Conservation (phyloP, 2,113 vertebrate species). For the Calidris pugnax region DNA sequence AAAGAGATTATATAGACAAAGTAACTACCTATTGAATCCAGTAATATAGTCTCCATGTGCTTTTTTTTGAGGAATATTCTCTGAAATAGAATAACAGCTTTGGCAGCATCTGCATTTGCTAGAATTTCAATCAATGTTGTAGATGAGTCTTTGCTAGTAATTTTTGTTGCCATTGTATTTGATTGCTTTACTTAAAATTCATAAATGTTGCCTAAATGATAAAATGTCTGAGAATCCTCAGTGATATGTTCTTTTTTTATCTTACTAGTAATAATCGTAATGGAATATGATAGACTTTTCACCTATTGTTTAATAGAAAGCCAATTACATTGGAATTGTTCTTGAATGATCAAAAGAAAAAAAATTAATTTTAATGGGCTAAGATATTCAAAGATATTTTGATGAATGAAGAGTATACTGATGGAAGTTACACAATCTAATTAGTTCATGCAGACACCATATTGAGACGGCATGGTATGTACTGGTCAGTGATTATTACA, state of each 20-base stretch:
- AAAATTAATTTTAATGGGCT: background rate
- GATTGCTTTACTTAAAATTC: slow-evolving; percentile 33
- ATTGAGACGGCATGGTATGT: background rate
- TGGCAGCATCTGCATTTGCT: slow-evolving; percentile 46
- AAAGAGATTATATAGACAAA: background rate
- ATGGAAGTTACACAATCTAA: background rate
- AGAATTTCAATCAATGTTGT: slow-evolving; percentile 42
- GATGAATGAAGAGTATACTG: background rate
- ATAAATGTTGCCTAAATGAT: background rate
- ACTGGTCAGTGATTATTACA: background rate
- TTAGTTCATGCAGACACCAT: background rate
- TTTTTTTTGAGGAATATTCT: background rate
- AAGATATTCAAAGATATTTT: background rate
- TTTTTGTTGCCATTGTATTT: slow-evolving; percentile 48
- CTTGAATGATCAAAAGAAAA: background rate
- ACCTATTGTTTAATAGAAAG: background rate
- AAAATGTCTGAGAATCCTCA: background rate
- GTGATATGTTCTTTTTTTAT: background rate
- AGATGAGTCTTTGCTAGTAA: slow-evolving; percentile 4
- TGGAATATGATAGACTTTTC: background rate
- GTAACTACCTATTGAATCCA: background rate
- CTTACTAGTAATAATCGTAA: background rate
- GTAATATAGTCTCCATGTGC: background rate
- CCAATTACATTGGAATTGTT: background rate
- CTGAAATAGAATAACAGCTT: slow-evolving; percentile 27